Evolutionary conservation across 1,140 invertebrate genomes (phyloP).

Genomic region (Drosophila triauraria): DNA sequence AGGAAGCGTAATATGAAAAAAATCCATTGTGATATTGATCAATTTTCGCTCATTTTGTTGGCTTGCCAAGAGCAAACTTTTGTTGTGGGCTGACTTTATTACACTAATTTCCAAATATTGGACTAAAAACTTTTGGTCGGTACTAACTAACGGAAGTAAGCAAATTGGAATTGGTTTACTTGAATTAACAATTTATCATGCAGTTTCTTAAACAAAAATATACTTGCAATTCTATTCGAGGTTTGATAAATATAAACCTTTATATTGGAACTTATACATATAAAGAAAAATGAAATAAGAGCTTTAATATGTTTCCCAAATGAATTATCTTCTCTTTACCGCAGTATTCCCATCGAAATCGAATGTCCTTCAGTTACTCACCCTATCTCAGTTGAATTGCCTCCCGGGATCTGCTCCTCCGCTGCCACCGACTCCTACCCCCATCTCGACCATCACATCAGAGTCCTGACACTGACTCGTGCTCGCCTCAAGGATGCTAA

Average conservation of each 20-base stretch:
- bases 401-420: conserved; percentile 25
- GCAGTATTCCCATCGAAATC: not conserved
- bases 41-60: not conserved
- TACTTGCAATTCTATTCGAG: too few species aligned
- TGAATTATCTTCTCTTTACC: not conserved
- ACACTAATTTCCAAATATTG: conserved; percentile 2
- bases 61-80: not conserved
- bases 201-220: too few species aligned
- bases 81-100: not conserved
- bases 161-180: not conserved
- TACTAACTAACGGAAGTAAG: not conserved
- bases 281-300: too few species aligned
- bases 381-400: conserved; percentile 75
- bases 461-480: conserved; percentile 38
- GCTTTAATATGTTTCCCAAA: too few species aligned
- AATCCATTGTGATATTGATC: conserved; percentile 21
- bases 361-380: conserved; percentile 40
- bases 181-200: not conserved
- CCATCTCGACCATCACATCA: conserved; percentile 38
- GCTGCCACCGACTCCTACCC: conserved; percentile 20
- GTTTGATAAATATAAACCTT: too few species aligned
- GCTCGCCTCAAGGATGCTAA: conserved; percentile 71
- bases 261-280: too few species aligned
- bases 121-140: not conserved
- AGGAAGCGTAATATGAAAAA: conserved; percentile 16